Evolutionary conservation across 1,140 invertebrate species (phyloP), one percentile per base, ranked within the genome.

Genomic region (Macrosteles quadrilineatus): DNA sequence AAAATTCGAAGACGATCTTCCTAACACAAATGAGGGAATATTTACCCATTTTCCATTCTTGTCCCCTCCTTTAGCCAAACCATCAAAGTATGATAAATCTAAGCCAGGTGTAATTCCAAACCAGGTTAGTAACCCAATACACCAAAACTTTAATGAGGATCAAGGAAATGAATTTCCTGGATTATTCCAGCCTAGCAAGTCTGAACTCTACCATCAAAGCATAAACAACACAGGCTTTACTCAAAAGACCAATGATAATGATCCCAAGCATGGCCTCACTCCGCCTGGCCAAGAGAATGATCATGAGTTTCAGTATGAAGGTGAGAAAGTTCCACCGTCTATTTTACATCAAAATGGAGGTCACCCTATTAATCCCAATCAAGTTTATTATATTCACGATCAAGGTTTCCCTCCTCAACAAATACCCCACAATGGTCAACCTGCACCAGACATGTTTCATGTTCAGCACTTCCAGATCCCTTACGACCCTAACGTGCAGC

Each of bases 1-100:
- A 47, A 50, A 70, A 43, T 70, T 63, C 47, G 62, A 64, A 27
- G 62, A 64, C 27, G 30, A 64, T 30, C 25, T 59, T 36, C 62
- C 62, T 19, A 30, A 64, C 19, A 64, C 62, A 32, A 64, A 64
- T 64, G 62, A 64, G 19, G 62, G 62, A 14, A 27, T 64, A 11
- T 64, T 64, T 64, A 2, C 30, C n/a, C 30, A 64, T 23, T 64
- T 64, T 36, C 62, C 62, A 19, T 40, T 64, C 30, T 64, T 43
- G 19, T 32, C 62, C 19, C 30, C 62, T 23, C 62, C 62, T 36
- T 27, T 43, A 17, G 12, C 30, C 6, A 32, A 64, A 21, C 62
- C 62, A 21, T 32, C 30, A n/a, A 64, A 64, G 23, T 40, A 64
- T 43, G 62, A 64, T n/a, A 59, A 59, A 30, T 27, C 55, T n/a